Base-by-base conservation (phyloP, 2,113 vertebrate species). In the Gymnorhina tibicen region DNA sequence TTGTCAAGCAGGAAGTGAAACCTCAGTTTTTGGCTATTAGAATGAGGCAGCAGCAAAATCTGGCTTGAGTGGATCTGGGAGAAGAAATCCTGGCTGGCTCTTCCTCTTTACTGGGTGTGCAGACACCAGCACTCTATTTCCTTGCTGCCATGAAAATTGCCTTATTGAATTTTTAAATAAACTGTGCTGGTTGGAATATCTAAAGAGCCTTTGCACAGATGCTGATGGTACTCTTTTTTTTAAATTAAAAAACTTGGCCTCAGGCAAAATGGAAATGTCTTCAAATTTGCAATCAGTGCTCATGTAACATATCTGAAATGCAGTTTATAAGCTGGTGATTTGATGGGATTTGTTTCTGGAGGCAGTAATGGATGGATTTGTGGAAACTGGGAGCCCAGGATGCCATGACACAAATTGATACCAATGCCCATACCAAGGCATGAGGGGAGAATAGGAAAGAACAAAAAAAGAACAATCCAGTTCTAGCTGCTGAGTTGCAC, bases 131-230 rank as follows among this genome's bases (percentile, higher is more conserved):
- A 59, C 87, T 92, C 96, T 92, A 60, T 32, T 66, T 90, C 94
- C 86, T 95, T 91, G 76, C 90, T 97, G 91, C 93, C 97, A 89
- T 96, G 96, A 95, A 98, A 98, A 98, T 97, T 97, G 87, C 93
- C 89, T 95, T 97, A 97, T 91, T 97, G 96, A 96, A 97, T 98
- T 98, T 98, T 98, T 98, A 98, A 98, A 97, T 97, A 98, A 98
- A 97, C 95, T 80, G n/a, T 91, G 92, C 81, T 97, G 96, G 84
- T 91, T 94, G 90, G 95, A 96, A 97, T 98, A 95, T 95, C 91
- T 97, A 93, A 96, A 96, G 74, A 97, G 91, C 58, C 78, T 95
- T 98, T 93, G 91, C 95, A 87, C 70, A 97, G 97, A 97, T 93
- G 87, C 97, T 97, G 95, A 92, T 8, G 13, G 92, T 78, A 59